These are phyloP conservation scores for Pithys albifrons DNA, from an alignment of 2,113 vertebrate genomes.

Conservation along the genomic window DNA sequence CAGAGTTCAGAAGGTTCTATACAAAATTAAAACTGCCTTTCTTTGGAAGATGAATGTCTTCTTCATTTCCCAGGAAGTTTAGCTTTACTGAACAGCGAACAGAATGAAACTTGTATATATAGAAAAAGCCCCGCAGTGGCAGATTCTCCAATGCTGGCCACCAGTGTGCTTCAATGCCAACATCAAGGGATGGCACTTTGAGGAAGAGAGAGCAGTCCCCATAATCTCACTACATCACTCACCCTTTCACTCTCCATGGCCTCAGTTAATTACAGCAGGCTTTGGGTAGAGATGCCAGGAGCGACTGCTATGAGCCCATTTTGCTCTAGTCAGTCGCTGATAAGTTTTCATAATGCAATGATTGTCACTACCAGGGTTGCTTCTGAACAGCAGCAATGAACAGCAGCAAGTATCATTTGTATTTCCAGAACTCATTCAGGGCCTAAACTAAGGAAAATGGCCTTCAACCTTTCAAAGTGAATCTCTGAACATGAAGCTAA, in stretches of 20 bases:
- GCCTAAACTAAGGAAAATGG: background rate
- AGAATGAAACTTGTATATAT: background rate
- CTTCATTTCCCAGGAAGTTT: background rate
- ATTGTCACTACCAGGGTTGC: background rate
- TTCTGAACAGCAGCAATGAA: background rate
- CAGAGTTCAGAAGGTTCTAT: background rate
- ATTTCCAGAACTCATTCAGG: background rate
- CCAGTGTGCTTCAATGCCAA: background rate
- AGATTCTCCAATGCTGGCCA: background rate
- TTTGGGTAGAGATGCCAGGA: background rate
- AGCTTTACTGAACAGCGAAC: background rate
- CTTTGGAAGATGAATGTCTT: background rate
- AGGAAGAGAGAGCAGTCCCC: background rate
- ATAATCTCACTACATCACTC: background rate
- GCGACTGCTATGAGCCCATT: background rate
- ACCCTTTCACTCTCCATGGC: background rate
- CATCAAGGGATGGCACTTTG: background rate
- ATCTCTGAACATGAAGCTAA: background rate
- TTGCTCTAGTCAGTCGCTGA: background rate
- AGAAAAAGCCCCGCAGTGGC: background rate
- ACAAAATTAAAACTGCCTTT: background rate
- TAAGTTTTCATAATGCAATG: background rate
- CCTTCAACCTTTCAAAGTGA: background rate
- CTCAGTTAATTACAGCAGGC: background rate
- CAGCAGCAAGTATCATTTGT: background rate